These are phyloP conservation scores for Zaprionus bogoriensis DNA, from an alignment of 2,888 invertebrate genomes.

Conservation along the genomic window DNA sequence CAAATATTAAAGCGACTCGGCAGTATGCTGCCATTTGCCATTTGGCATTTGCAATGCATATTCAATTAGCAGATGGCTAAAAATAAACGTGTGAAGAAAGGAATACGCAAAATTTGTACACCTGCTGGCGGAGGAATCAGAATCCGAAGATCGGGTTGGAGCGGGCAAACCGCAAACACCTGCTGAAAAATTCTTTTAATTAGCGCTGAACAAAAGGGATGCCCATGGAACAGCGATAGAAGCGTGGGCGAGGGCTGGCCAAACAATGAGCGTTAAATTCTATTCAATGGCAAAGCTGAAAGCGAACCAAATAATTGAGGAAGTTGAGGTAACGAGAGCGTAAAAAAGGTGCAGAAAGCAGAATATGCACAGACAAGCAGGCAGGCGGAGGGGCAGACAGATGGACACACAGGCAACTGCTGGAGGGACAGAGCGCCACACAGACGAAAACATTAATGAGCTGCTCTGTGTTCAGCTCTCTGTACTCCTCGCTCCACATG, in stretches of 20 bases:
- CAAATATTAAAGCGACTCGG: no score
- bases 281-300: slow-evolving; percentile 67
- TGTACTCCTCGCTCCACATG: slow-evolving; percentile 3
- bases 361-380: background rate
- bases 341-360: slow-evolving; percentile 29
- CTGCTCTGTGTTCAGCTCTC: slow-evolving; percentile 25
- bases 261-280: slow-evolving; percentile 75
- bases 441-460: slow-evolving; percentile 64
- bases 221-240: background rate
- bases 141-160: background rate
- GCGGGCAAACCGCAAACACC: slow-evolving; percentile 58
- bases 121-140: background rate
- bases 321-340: slow-evolving; percentile 48
- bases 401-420: no score
- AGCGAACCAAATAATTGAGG: slow-evolving; percentile 73
- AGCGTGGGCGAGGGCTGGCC: slow-evolving; percentile 24
- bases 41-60: slow-evolving; percentile 50
- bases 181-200: slow-evolving; percentile 73
- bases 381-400: slow-evolving; percentile 8
- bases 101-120: slow-evolving; percentile 21
- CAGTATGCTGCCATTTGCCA: no score
- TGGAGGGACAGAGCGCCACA: background rate
- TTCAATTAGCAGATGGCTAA: slow-evolving; percentile 57
- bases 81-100: slow-evolving; percentile 33
- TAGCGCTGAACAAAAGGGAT: slow-evolving; percentile 65